Evolutionary conservation across 2,888 invertebrate species (phyloP).

Genomic region (Yponomeuta sedellus): DNA sequence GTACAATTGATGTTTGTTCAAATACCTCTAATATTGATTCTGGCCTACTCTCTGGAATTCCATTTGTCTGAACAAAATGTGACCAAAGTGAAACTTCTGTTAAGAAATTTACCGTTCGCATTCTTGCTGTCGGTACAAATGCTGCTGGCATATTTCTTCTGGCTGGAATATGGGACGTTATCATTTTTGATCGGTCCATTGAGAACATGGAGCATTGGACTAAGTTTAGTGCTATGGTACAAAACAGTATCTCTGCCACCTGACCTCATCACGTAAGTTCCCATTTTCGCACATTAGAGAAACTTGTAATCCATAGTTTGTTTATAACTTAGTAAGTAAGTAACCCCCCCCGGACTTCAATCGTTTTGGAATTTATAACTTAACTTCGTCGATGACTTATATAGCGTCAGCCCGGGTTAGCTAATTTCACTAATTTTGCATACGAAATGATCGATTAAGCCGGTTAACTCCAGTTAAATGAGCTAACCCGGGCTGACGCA

Average conservation of each 20-base stretch:
- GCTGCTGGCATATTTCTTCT: conserved; percentile 84
- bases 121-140: conserved; percentile 77
- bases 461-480: no score
- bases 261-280: conserved; percentile 76
- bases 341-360: no score
- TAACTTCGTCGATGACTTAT: background rate
- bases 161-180: conserved; percentile 86
- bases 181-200: conserved; percentile 87
- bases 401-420: no score
- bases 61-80: conserved; percentile 53
- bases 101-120: conserved; percentile 71
- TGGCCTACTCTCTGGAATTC: conserved; percentile 81
- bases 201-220: conserved; percentile 85
- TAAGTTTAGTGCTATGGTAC: conserved; percentile 82
- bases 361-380: no score
- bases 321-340: no score
- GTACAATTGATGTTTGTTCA: conserved; percentile 84
- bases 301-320: no score
- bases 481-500: no score
- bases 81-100: conserved; percentile 40
- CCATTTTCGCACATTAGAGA: background rate
- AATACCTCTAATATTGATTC: conserved; percentile 82
- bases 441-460: no score
- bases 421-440: no score
- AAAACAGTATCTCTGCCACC: conserved; percentile 77